Percentiles rank a stretch among this genome's conserved stretches.
phyloP scores from a whole-genome alignment of 2,888 invertebrate species.

The Cremastinae sp. region DNA sequence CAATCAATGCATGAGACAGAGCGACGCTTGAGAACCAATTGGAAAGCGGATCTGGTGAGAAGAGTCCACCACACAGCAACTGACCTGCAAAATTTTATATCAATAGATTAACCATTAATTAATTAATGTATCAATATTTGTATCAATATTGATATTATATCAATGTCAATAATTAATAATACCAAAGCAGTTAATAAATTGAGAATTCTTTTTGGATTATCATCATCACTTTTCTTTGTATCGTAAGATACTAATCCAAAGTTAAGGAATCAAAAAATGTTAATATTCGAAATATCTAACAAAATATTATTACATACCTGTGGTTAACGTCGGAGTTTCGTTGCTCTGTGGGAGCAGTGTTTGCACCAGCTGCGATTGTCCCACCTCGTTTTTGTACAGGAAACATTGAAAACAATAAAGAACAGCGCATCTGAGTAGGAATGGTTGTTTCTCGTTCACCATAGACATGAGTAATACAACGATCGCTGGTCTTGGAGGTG shows the following conservation, averaged over 20 bases:
- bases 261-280: too few species aligned
- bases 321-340: conserved; percentile 87
- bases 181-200: too few species aligned
- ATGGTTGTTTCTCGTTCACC: conserved; percentile 98
- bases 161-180: too few species aligned
- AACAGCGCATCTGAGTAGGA: conserved; percentile 93
- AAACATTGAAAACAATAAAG: conserved; percentile 99
- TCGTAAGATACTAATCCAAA: too few species aligned
- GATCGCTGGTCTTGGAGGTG: conserved; percentile 95
- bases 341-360: conserved; percentile 94
- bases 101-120: too few species aligned
- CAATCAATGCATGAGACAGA: conserved; percentile 93
- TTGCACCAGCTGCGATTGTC: conserved; percentile 93
- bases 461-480: conserved; percentile 98
- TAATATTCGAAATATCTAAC: too few species aligned
- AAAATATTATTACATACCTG: too few species aligned
- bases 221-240: too few species aligned
- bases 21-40: conserved; percentile 98
- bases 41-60: conserved; percentile 92
- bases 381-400: conserved; percentile 94
- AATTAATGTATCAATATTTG: too few species aligned
- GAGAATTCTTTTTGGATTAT: too few species aligned
- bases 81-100: conserved; percentile 84
- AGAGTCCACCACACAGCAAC: conserved; percentile 94
- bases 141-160: too few species aligned